Evolutionary conservation across 2,888 invertebrate genomes (phyloP).

Genomic region (Fragum fragum): DNA sequence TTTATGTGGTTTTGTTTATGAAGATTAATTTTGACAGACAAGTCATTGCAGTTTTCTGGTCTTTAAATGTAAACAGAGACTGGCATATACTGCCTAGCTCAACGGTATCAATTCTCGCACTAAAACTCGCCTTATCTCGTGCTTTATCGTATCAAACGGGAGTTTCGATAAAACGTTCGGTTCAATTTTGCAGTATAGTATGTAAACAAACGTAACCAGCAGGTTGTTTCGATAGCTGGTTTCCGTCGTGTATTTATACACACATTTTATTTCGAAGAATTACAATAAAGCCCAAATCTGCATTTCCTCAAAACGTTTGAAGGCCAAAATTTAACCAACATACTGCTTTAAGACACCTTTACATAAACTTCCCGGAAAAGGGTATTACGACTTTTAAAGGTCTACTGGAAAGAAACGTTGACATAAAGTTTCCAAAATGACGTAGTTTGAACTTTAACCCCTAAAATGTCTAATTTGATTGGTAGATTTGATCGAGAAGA

Average conservation of each 20-base stretch:
- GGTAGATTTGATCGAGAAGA: too few relatives aligned
- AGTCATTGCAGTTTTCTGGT: constrained; percentile 9
- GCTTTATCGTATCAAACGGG: constrained; percentile 29
- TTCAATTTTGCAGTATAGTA: constrained; percentile 19
- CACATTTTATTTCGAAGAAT: neutral
- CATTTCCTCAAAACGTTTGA: too few relatives aligned
- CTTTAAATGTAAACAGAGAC: constrained; percentile 28
- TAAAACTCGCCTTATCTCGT: constrained; percentile 39
- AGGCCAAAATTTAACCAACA: too few relatives aligned
- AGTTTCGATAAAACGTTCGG: constrained; percentile 27
- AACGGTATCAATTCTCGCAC: constrained; percentile 31
- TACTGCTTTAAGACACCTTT: too few relatives aligned
- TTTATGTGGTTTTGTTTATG: constrained; percentile 29
- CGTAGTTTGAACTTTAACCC: too few relatives aligned
- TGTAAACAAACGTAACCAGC: constrained; percentile 32
- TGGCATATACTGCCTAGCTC: constrained; percentile 18
- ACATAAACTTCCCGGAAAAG: too few relatives aligned
- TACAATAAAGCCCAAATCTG: neutral
- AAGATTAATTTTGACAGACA: constrained; percentile 28
- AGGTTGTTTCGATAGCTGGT: constrained; percentile 8
- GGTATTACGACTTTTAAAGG: too few relatives aligned
- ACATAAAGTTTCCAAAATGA: too few relatives aligned
- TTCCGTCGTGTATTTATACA: neutral
- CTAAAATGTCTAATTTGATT: too few relatives aligned
- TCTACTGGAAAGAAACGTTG: too few relatives aligned